Evolutionary conservation across 2,888 invertebrate genomes (phyloP).

Genomic region (Acholoe squamosa): DNA sequence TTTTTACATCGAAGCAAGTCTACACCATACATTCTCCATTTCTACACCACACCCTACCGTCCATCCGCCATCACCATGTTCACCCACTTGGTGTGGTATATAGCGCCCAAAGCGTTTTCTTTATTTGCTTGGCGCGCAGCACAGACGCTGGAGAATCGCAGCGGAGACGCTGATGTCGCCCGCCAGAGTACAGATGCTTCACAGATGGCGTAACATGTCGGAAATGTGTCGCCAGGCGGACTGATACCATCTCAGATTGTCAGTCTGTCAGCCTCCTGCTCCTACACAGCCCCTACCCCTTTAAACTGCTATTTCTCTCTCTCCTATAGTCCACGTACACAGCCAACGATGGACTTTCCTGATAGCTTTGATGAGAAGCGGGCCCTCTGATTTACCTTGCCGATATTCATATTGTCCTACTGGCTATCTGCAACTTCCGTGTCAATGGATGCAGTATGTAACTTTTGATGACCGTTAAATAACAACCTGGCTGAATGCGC

Average conservation of each 20-base stretch:
- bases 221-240: constrained; percentile 43
- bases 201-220: constrained; percentile 60
- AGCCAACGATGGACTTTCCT: not conserved
- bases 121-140: not conserved
- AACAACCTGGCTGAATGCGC: not conserved
- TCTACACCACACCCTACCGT: too few relatives aligned
- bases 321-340: not conserved
- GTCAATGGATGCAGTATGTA: constrained; percentile 41
- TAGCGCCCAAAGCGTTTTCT: not conserved
- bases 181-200: not conserved
- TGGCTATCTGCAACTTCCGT: not conserved
- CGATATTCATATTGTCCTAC: constrained; percentile 43
- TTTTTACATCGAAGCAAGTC: too few relatives aligned
- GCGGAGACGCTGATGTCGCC: not conserved
- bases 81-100: not conserved
- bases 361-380: constrained; percentile 42
- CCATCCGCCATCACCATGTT: too few relatives aligned
- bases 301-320: not conserved
- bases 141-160: not conserved
- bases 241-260: constrained; percentile 45
- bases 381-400: constrained; percentile 36
- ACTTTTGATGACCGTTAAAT: constrained; percentile 15
- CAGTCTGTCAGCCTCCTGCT: constrained; percentile 40
- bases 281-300: not conserved
- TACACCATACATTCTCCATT: too few relatives aligned